These are phyloP conservation scores for Tachycineta bicolor DNA, from an alignment of 2,113 vertebrate species.

Conservation along the genomic window DNA sequence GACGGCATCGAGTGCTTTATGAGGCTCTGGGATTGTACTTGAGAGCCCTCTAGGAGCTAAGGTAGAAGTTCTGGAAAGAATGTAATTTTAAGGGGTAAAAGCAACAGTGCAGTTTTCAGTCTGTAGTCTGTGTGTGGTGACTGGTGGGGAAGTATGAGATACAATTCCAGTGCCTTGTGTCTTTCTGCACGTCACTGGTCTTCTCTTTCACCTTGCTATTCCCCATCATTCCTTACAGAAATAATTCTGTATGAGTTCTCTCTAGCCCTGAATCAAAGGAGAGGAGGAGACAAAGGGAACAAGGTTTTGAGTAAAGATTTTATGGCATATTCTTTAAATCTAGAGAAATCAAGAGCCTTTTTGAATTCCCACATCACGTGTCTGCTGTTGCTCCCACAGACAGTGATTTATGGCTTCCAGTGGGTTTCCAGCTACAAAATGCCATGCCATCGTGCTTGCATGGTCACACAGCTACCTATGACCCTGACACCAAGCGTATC, in stretches of 20 bases:
- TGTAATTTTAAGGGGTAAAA: not conserved
- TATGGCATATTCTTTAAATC: not conserved
- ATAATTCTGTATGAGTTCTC: not conserved
- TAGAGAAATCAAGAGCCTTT: not conserved
- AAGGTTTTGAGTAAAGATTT: not conserved
- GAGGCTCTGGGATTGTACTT: not conserved
- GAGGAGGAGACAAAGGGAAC: not conserved
- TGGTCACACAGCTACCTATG: constrained; percentile 86
- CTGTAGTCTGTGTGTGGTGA: not conserved
- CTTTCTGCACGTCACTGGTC: not conserved
- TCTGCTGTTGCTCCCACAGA: constrained; percentile 67
- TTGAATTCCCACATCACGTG: not conserved
- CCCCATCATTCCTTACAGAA: not conserved
- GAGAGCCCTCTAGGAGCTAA: not conserved
- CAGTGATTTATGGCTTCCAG: constrained; percentile 85
- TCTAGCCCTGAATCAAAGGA: not conserved
- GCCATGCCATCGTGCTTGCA: constrained; percentile 59
- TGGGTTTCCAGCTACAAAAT: constrained; percentile 71
- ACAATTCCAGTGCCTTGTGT: not conserved
- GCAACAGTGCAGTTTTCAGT: not conserved
- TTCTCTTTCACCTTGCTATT: not conserved
- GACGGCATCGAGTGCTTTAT: not conserved
- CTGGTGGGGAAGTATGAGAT: not conserved
- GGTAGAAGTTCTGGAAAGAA: not conserved
- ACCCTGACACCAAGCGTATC: constrained; percentile 83